Conservation (phyloP, 1,140 invertebrate species). For the Ladona fulva region DNA sequence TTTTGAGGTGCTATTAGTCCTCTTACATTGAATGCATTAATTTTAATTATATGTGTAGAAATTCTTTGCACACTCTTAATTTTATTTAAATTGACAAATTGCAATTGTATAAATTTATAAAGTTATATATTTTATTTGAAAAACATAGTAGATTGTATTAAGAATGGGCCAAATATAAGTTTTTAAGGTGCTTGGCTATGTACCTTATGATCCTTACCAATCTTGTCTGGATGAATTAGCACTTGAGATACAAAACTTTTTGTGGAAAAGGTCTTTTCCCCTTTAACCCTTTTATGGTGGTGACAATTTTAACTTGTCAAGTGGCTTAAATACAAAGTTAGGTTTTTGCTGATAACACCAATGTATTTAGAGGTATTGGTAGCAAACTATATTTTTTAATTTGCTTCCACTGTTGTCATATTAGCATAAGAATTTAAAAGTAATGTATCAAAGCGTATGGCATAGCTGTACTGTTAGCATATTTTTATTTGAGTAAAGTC, state of each 20-base stretch:
- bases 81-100: no score
- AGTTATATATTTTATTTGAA: no score
- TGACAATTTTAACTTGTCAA: neutral
- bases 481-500: conserved; percentile 1
- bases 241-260: neutral
- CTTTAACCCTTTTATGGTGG: neutral
- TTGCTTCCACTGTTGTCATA: neutral
- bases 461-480: neutral
- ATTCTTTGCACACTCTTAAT: no score
- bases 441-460: neutral
- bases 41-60: no score
- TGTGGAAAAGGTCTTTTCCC: neutral
- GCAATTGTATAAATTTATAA: no score
- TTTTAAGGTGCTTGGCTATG: neutral
- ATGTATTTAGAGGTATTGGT: conserved; percentile 7
- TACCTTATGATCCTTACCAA: neutral
- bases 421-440: conserved; percentile 3
- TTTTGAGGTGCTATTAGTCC: conserved; percentile 9
- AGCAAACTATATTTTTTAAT: neutral
- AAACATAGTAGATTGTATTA: no score
- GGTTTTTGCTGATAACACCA: neutral
- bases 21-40: neutral
- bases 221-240: neutral
- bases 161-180: neutral
- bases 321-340: neutral